These are phyloP conservation scores for Psammodynastes pulverulentus DNA, from an alignment of 2,113 vertebrate species.

Conservation along the genomic window DNA sequence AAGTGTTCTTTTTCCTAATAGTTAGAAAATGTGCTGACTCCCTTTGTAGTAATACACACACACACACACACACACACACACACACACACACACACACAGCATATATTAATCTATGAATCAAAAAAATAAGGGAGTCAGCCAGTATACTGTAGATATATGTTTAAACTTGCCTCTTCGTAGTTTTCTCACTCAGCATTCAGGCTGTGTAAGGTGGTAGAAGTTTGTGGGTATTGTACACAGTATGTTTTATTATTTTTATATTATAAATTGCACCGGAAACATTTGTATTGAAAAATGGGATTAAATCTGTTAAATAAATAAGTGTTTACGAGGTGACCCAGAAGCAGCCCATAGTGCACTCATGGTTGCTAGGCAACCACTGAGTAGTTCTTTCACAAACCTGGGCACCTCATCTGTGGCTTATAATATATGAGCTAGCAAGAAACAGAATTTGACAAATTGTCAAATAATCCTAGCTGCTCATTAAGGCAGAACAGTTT, in stretches of 20 bases:
- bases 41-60: too few relatives aligned
- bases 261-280: not conserved
- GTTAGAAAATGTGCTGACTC: too few relatives aligned
- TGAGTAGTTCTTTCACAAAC: not conserved
- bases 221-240: not conserved
- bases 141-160: not conserved
- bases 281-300: not conserved
- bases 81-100: too few relatives aligned
- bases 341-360: not conserved
- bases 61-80: not conserved
- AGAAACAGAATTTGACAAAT: not conserved
- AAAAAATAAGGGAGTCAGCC: not conserved
- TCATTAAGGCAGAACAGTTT: not conserved
- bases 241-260: not conserved
- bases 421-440: not conserved
- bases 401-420: not conserved
- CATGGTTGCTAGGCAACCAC: not conserved
- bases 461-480: not conserved
- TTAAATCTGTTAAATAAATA: not conserved
- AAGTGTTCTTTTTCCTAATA: too few relatives aligned
- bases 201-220: not conserved
- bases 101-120: not conserved
- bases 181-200: not conserved
- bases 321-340: not conserved
- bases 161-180: not conserved